phyloP scores from a whole-genome alignment of 2,113 vertebrate genomes.

The Capreolus pygargus region DNA sequence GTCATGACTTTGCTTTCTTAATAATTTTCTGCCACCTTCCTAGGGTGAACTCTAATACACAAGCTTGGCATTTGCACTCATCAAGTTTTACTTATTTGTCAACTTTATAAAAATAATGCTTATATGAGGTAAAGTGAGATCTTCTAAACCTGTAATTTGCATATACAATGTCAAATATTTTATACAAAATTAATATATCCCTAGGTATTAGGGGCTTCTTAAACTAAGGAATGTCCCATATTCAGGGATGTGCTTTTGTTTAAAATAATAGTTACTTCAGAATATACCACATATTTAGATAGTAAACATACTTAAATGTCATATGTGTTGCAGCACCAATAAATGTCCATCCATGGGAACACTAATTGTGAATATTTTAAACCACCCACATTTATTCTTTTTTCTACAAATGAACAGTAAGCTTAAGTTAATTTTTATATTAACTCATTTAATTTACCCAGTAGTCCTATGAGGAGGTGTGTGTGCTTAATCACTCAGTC shows the following conservation, averaged over 20 bases:
- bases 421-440: background rate
- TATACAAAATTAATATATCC: background rate
- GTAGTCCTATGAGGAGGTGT: background rate
- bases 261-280: background rate
- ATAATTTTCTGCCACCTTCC: background rate
- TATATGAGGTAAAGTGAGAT: background rate
- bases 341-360: background rate
- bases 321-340: background rate
- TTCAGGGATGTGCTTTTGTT: background rate
- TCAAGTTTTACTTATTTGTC: background rate
- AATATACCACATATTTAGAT: background rate
- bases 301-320: background rate
- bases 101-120: background rate
- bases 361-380: background rate
- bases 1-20: background rate
- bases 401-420: background rate
- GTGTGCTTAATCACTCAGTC: background rate
- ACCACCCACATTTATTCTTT: background rate
- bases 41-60: background rate
- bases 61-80: background rate
- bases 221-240: background rate
- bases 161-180: background rate
- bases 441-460: background rate
- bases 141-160: background rate
- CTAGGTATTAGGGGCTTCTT: background rate